Evolutionary conservation across 2,888 invertebrate species (phyloP).

Genomic region (Nomada goodeniana): DNA sequence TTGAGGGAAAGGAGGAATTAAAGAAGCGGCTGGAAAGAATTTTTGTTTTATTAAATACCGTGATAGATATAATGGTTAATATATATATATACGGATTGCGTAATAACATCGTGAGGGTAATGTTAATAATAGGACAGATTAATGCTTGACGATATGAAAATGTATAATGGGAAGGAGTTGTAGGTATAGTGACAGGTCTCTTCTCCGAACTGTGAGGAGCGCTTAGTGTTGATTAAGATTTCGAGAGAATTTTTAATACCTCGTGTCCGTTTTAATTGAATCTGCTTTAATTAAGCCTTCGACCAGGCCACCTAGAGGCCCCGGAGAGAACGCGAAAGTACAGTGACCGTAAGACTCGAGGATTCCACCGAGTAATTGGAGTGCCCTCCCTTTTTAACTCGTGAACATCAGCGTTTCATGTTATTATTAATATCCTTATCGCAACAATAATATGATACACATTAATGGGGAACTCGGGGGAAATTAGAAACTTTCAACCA

Average conservation of each 20-base stretch:
- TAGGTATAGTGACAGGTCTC: constrained; percentile 10
- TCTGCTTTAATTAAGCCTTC: constrained; percentile 41
- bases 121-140: too few species aligned
- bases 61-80: neutral
- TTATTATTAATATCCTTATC: too few species aligned
- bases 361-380: constrained; percentile 36
- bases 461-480: too few species aligned
- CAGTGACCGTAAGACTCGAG: constrained; percentile 30
- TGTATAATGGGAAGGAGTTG: neutral
- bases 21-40: too few species aligned
- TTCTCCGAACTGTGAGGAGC: neutral
- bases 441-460: too few species aligned
- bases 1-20: too few species aligned
- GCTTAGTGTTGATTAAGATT: constrained; percentile 41
- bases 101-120: too few species aligned
- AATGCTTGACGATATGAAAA: too few species aligned
- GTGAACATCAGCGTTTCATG: neutral
- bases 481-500: too few species aligned
- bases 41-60: neutral
- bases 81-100: too few species aligned
- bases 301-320: constrained; percentile 16
- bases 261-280: constrained; percentile 42
- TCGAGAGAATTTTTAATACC: constrained; percentile 42
- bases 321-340: neutral
- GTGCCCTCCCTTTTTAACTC: constrained; percentile 23